Base-by-base conservation (phyloP, 2,797 vertebrate genomes). In the Philypnodon macrostomus region DNA sequence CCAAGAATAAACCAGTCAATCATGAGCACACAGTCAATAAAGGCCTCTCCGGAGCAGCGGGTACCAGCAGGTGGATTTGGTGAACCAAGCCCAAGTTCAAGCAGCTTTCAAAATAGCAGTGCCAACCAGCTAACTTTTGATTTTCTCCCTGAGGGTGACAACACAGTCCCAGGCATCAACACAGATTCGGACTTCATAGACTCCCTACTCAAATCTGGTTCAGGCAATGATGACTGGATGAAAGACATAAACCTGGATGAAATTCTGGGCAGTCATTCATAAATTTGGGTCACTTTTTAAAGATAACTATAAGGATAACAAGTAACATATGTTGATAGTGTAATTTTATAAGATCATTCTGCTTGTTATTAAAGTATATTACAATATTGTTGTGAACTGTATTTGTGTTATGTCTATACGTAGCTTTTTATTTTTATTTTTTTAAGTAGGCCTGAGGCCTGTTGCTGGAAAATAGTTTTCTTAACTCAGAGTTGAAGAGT, bases 171-270 rank as follows among this genome's bases (percentile, higher is more conserved):
- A 5, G 91, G 89, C 0, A 94, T 96, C 58, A 96, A 93, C 77
- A 92, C 93, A 6, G 96, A 99, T 70, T 95, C 94, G 0, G 96
- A 99, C 77, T 99, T 99, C 83, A 95, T 99, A 36, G 96, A 99
- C 77, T 96, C 95, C 9, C 85, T 99, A 75, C 88, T 99, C 64
- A 99, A 98, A 87, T 97, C 95, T 0, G 95, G 96, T 66, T 94
- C 94, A 49, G 92, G 94, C 50, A 97, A 93, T 0, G 96, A 98
- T 39, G 96, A 99, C 89, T 99, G 96, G 96, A 99, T 99, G 95
- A 97, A 96, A 88, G 96, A 98, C 70, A 98, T 99, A 67, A 99
- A 97, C 74, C 87, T 99, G 0, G 96, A 99, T 72, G 96, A 99
- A 84, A 99, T 99, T 83, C 87, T 99, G 67, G 95, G 95, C n/a